phyloP scores from a whole-genome alignment of 2,888 invertebrate species.

The Melanchra persicariae region DNA sequence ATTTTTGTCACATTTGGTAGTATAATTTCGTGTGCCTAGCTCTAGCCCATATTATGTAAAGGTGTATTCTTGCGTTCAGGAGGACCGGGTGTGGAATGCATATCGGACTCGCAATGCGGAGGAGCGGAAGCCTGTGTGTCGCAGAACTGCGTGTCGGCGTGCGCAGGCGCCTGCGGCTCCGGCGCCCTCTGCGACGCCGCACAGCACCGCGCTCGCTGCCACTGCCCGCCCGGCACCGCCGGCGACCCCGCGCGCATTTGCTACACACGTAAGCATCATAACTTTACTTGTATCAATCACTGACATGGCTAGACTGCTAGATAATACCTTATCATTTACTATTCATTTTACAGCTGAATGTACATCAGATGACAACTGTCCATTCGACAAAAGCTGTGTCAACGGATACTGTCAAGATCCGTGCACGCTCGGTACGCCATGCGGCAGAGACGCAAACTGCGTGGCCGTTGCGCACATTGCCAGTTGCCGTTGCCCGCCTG shows the following conservation, averaged over 20 bases:
- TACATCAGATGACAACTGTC: conserved; percentile 94
- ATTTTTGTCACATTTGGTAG: no score
- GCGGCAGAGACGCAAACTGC: conserved; percentile 95
- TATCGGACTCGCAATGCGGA: conserved; percentile 94
- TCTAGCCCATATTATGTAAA: conserved; percentile 10
- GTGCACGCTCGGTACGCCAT: conserved; percentile 92
- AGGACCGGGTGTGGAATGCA: conserved; percentile 92
- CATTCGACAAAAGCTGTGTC: conserved; percentile 95
- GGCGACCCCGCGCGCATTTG: conserved; percentile 97
- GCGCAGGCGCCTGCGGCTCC: conserved; percentile 95
- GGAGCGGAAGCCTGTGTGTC: conserved; percentile 95
- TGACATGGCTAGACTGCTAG: background rate
- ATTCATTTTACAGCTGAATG: conserved; percentile 93
- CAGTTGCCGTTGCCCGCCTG: conserved; percentile 95
- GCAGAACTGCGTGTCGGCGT: conserved; percentile 95
- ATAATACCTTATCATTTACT: conserved; percentile 47
- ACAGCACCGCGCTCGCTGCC: conserved; percentile 95
- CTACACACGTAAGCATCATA: conserved; percentile 94
- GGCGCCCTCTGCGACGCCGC: conserved; percentile 95
- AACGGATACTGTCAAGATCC: conserved; percentile 95
- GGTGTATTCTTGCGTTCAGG: conserved; percentile 71
- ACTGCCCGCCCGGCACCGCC: conserved; percentile 96
- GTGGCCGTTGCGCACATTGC: conserved; percentile 94
- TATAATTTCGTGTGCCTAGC: background rate
- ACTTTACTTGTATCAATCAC: background rate